These are phyloP conservation scores for Lagodon rhomboides DNA, from an alignment of 2,797 vertebrate genomes.

Conservation along the genomic window DNA sequence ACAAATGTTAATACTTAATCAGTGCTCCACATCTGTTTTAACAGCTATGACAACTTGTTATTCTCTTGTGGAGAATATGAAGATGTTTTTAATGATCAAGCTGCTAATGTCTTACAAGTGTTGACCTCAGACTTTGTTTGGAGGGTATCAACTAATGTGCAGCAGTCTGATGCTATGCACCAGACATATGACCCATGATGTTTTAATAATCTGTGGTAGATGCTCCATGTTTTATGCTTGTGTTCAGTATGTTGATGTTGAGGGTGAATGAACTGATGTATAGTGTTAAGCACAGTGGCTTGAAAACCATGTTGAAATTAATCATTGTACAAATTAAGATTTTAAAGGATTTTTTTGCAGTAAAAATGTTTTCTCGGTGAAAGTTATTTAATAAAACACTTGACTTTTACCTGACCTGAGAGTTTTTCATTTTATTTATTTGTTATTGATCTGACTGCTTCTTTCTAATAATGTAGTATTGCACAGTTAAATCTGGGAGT, in stretches of 20 bases:
- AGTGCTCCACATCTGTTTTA: not conserved
- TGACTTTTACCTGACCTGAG: not conserved
- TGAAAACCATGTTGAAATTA: not conserved
- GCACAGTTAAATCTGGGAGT: not conserved
- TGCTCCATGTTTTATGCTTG: slow-evolving; percentile 12
- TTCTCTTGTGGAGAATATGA: slow-evolving; percentile 20
- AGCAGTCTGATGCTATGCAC: slow-evolving; percentile 17
- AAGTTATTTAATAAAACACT: slow-evolving; percentile 6
- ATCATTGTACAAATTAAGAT: not conserved
- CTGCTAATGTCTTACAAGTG: slow-evolving; percentile 40
- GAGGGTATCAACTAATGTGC: slow-evolving; percentile 12
- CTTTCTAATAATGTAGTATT: not conserved
- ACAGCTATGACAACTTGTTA: not conserved
- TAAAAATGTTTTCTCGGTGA: not conserved
- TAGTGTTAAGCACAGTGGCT: not conserved
- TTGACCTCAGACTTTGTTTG: slow-evolving; percentile 26
- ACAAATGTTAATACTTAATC: slow-evolving; percentile 15
- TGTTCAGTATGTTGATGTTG: not conserved
- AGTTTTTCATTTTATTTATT: not conserved
- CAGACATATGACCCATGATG: slow-evolving; percentile 1
- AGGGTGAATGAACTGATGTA: not conserved
- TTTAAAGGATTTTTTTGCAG: slow-evolving; percentile 12
- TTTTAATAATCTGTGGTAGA: slow-evolving; percentile 24
- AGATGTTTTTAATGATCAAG: slow-evolving; percentile 20
- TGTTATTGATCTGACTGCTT: not conserved